These are phyloP conservation scores for Umimayanthus kanabou DNA, from an alignment of 92 coral and sea anemone species.

Conservation along the genomic window DNA sequence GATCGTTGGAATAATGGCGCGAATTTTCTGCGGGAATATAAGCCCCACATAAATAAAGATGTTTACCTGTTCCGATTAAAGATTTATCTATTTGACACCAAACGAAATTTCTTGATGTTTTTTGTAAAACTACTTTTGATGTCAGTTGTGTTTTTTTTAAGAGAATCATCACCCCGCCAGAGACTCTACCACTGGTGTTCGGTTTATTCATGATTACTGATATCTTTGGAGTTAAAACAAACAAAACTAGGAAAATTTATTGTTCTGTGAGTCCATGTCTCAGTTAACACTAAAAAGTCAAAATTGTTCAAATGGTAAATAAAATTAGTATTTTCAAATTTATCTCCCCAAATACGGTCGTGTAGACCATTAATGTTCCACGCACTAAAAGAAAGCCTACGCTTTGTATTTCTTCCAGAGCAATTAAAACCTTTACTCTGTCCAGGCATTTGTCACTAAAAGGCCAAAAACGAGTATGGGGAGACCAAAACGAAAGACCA, in stretches of 20 bases:
- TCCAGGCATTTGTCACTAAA: constrained; percentile 5
- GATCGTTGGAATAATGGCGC: not conserved
- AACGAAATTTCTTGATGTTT: not conserved
- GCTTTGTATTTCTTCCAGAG: not conserved
- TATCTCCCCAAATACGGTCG: constrained; percentile 11
- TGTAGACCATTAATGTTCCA: constrained; percentile 39
- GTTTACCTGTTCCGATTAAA: constrained; percentile 1
- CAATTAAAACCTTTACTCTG: constrained; percentile 1
- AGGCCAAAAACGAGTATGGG: not conserved
- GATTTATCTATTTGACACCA: not conserved
- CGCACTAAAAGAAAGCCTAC: constrained; percentile 33
- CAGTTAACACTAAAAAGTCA: constrained; percentile 30
- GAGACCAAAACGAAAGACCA: constrained; percentile 1
- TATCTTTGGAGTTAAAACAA: no score
- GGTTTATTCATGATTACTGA: not conserved
- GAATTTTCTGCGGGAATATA: not conserved
- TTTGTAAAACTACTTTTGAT: not conserved
- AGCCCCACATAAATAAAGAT: not conserved
- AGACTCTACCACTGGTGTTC: constrained; percentile 21
- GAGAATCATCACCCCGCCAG: constrained; percentile 24
- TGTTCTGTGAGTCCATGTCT: constrained; percentile 24
- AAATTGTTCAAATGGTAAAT: not conserved
- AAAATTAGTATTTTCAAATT: constrained; percentile 28
- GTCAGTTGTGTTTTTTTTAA: not conserved
- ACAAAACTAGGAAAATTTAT: constrained; percentile 1